A percentile compares a stretch with the other conserved stretches of the same genome.
These are phyloP conservation scores for Lithobates sylvaticus DNA, from an alignment of 2,797 vertebrate genomes.

Conservation along the genomic window DNA sequence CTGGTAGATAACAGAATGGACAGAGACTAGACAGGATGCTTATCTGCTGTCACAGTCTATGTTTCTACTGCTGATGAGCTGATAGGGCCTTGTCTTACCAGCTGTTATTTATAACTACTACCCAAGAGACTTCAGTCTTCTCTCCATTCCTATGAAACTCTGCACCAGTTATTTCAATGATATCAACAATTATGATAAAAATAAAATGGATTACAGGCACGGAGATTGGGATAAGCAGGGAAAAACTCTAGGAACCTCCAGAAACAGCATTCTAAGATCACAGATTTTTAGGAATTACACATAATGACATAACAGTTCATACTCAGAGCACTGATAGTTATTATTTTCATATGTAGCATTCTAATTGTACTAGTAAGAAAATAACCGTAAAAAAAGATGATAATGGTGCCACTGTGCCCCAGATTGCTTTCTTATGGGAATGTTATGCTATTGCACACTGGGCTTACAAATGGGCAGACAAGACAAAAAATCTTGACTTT, in stretches of 20 bases:
- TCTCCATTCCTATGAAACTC: slow-evolving; percentile 30
- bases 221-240: neutral
- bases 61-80: slow-evolving; percentile 10
- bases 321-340: too few species aligned
- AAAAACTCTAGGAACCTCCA: neutral
- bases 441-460: too few species aligned
- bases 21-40: slow-evolving; percentile 10
- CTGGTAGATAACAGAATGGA: slow-evolving; percentile 25
- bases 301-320: neutral
- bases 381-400: too few species aligned
- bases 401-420: too few species aligned
- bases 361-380: too few species aligned
- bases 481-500: too few species aligned
- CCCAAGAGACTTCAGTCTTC: neutral
- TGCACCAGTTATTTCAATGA: neutral
- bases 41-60: slow-evolving; percentile 29
- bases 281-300: neutral
- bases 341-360: too few species aligned
- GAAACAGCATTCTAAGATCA: neutral
- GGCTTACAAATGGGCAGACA: too few species aligned
- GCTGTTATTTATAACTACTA: slow-evolving; percentile 2
- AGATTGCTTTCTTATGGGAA: too few species aligned
- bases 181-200: slow-evolving; percentile 21
- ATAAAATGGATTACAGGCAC: slow-evolving; percentile 23
- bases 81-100: slow-evolving; percentile 17